Base-by-base conservation (phyloP, 2,888 invertebrate species). In the Pantelozetes paolii region DNA sequence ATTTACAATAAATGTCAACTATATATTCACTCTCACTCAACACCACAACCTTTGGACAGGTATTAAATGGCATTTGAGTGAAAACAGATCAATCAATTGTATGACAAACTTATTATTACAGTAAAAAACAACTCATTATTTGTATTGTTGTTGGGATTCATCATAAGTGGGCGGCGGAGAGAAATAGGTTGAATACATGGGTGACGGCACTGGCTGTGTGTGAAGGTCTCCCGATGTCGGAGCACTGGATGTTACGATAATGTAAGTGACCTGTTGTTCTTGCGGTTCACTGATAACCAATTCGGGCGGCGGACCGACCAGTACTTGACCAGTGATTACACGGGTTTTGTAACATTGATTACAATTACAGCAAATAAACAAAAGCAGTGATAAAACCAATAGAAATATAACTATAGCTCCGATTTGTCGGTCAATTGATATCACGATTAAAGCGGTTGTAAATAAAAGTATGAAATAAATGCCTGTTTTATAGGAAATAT, bases 291-390 rank as follows among this genome's bases (percentile, higher is more conserved):
- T 13, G 23, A 20, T 13, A 2, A 3, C 3, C 8, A 11, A 28
- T 13, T 9, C 3, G 18, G 28, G 8, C 11, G 23, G 42, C 9
- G 69, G 69, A 11, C 6, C 15, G 20, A 69, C 45, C 28, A 69
- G n/a, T 26, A 69, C 69, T 20, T 42, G 42, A 13, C 69, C 69
- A 42, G 11, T 69, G 13, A 69, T 42, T 26, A 69, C 45, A 42
- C 42, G 42, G 1, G 69, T 69, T 42, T 69, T 42, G 18, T 15
- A 42, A 45, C 45, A 45, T 42, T 69, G 69, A 28, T 40, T 20
- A 26, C 69, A 40, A 45, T 69, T 69, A 26, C 69, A 69, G 20
- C 42, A 69, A 45, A 69, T 69, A 40, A 45, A 69, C 18, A 69
- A 9, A 40, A 69, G 18, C 6, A 69, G 45, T 3, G 69, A 69